Evolutionary conservation across 2,113 vertebrate genomes (phyloP).

Genomic region (Pao palembangensis): DNA sequence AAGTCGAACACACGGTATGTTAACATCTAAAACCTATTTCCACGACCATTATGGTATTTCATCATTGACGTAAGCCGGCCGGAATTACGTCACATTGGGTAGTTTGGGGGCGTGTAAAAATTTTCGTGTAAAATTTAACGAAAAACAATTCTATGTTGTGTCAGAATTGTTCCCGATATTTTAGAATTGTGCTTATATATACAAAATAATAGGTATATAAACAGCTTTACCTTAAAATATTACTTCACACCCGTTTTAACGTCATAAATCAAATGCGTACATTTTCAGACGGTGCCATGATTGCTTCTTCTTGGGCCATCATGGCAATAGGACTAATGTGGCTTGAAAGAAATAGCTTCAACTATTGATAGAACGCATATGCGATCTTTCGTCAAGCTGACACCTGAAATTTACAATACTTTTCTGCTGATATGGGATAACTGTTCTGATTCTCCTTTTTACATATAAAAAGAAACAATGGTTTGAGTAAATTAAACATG

Average conservation of each 20-base stretch:
- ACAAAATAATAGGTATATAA: background rate
- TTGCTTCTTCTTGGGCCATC: background rate
- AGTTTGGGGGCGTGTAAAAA: slow-evolving; percentile 21
- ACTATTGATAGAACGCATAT: background rate
- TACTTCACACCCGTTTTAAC: no score
- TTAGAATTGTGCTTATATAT: accelerated
- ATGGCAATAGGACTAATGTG: slow-evolving; percentile 21
- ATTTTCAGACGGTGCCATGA: slow-evolving; percentile 24
- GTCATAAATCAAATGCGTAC: background rate
- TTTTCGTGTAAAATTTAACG: slow-evolving; percentile 1
- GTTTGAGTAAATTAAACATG: slow-evolving; percentile 34
- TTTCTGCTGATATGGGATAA: slow-evolving; percentile 1
- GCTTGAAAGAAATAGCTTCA: no score
- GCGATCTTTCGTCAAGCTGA: background rate
- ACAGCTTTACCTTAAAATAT: no score
- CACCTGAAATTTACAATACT: background rate
- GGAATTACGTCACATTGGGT: background rate
- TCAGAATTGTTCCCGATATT: accelerated
- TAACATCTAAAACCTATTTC: background rate
- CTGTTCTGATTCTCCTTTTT: background rate
- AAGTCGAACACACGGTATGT: accelerated
- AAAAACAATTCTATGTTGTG: slow-evolving; percentile 5
- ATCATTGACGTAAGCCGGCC: slow-evolving; percentile 8
- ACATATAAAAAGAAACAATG: background rate
- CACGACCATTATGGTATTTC: slow-evolving; percentile 21